Evolutionary conservation across 2,113 vertebrate genomes (phyloP).

Genomic region (Nothocercus julius): DNA sequence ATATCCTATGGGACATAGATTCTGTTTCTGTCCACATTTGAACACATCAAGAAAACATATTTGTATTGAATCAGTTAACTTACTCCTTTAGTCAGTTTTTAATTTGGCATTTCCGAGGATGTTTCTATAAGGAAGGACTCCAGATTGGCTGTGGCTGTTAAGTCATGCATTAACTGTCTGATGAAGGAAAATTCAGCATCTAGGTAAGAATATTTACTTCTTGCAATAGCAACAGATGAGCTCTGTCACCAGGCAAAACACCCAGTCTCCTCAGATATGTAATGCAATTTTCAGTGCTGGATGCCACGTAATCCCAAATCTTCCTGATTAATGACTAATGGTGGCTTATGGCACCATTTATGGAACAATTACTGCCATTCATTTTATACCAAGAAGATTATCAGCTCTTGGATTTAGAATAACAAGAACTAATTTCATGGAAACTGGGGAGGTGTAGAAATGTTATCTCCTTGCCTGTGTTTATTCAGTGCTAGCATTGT

Average conservation of each 20-base stretch:
- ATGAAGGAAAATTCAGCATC: neutral
- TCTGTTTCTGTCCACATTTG: neutral
- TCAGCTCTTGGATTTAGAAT: constrained; percentile 46
- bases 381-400: constrained; percentile 14
- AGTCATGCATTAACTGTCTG: neutral
- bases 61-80: neutral
- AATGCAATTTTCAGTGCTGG: neutral
- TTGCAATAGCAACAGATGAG: neutral
- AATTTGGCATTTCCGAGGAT: neutral
- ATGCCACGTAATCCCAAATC: neutral
- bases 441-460: constrained; percentile 60
- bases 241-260: neutral
- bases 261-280: neutral
- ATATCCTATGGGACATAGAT: accelerated
- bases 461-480: constrained; percentile 22
- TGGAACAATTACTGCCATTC: neutral
- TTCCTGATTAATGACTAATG: constrained; percentile 18
- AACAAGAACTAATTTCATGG: constrained; percentile 35
- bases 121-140: neutral
- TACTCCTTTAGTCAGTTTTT: neutral
- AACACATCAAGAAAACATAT: neutral
- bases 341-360: neutral
- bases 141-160: neutral
- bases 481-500: constrained; percentile 58
- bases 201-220: neutral